These are phyloP conservation scores for Sorex araneus DNA, from an alignment of 2,113 vertebrate species.

Conservation along the genomic window DNA sequence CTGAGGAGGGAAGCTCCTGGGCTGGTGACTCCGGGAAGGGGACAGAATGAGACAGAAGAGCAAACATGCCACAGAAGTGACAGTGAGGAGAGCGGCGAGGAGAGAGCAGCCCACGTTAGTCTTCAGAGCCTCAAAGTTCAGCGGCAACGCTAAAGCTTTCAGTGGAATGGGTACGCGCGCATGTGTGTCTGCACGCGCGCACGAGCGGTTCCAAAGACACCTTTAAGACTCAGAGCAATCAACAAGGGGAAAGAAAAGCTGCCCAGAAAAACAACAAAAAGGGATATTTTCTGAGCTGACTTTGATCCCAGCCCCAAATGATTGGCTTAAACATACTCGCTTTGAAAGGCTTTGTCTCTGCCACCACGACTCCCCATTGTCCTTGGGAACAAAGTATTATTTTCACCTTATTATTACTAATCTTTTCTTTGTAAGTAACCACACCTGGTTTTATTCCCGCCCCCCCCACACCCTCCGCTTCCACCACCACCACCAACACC, in stretches of 20 bases:
- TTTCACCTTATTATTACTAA: slow-evolving; percentile 95
- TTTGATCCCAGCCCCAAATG: slow-evolving; percentile 93
- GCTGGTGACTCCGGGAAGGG: background rate
- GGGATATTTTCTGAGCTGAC: slow-evolving; percentile 88
- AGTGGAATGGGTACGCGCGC: background rate
- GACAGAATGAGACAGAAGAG: slow-evolving; percentile 30
- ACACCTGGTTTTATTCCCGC: slow-evolving; percentile 94
- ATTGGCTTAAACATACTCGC: slow-evolving; percentile 92
- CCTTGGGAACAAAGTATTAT: slow-evolving; percentile 94
- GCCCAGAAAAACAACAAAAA: slow-evolving; percentile 79
- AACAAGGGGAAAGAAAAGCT: slow-evolving; percentile 82
- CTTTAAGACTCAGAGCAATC: slow-evolving; percentile 68
- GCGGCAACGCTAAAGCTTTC: slow-evolving; percentile 36
- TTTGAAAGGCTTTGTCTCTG: slow-evolving; percentile 92
- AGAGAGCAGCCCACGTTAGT: background rate
- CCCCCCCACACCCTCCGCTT: no score
- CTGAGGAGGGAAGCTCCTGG: background rate
- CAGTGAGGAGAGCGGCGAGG: background rate
- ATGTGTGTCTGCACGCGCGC: no score
- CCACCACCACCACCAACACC: no score
- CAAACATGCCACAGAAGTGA: background rate
- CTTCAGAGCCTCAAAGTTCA: slow-evolving; percentile 60
- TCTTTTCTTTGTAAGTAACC: slow-evolving; percentile 97
- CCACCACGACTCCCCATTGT: slow-evolving; percentile 95
- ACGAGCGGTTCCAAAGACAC: background rate